Evolutionary conservation across 1,140 invertebrate species (phyloP), one percentile per base, ranked within the genome.

Genomic region (Tribolium madens): DNA sequence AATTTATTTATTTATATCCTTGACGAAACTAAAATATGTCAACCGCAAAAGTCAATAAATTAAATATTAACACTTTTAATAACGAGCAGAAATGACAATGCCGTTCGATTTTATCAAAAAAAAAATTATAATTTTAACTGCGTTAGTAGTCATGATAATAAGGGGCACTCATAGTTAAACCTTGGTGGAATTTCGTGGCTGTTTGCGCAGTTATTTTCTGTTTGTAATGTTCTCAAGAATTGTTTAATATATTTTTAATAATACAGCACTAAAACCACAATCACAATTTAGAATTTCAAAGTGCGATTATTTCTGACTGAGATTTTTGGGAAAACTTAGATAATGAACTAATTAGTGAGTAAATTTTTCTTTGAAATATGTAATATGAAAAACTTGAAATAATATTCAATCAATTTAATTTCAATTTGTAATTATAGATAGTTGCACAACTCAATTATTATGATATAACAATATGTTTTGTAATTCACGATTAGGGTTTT

Each of bases 1-100:
- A 64, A 64, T 33, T 64, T 64, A 64, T 64, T 64, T 64, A 64
- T 64, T 64, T 64, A 64, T 64, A 64, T 33, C 57, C 57, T 33
- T 64, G 57, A 64, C 53, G 18, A 17, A 21, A 60, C 17, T 60
- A 60, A 60, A 60, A 64, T 64, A 64, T 64, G 57, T 64, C 57
- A 64, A 33, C 57, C 57, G 12, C 57, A 33, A 33, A 64, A 64
- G 57, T 64, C 57, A 64, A 64, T 64, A 64, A 60, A 60, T 31
- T 60, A 60, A 64, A 64, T 64, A 64, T 64, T 64, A 60, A 26
- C 53, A 60, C 53, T 10, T 60, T 60, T 6, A 26, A 52, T 52
- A n/a, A 7, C 50, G n/a, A 13, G 6, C 6, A 1, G 12, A 14
- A 52, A 13, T 15, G 9, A 52, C 17, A 6, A 64, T 64, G 10